Evolutionary conservation across 2,888 invertebrate species (phyloP), one percentile per base, ranked within the genome.

Genomic region (Apomyelois bistriatella): DNA sequence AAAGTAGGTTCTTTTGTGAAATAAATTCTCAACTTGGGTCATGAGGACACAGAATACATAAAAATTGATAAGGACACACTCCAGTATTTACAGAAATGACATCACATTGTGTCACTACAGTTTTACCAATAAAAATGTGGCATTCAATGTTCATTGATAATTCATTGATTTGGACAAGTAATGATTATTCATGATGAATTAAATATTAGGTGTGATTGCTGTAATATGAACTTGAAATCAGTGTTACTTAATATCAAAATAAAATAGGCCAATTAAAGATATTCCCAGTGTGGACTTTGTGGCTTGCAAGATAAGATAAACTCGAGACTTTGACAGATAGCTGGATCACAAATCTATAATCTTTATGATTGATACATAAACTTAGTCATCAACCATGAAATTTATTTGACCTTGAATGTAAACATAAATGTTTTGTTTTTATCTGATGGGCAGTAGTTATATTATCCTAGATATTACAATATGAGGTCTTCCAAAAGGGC

Each of bases 331-430:
- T 43, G 43, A 43, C 30, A 30, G 30, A 30, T 30, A 30, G 43
- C 13, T 12, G 12, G 42, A 42, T n/a, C n/a, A n/a, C 22, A 22
- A n/a, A n/a, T 13, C 6, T 13, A 3, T 28, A 35, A 16, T 16
- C 17, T 48, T 40, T 41, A 42, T 40, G 38, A 42, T 22, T 10
- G 28, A 40, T 47, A 28, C 22, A 12, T 12, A 32, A 36, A 52
- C 42, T 53, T 32, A 53, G 40, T 10, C 35, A 47, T 38, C 32
- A 7, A 4, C 7, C 2, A 9, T 7, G 9, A 35, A 43, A 49
- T 22, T 17, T 41, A 35, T 17, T n/a, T 46, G 52, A 51, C 46
- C 43, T 53, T 55, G 52, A 42, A 17, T 42, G 42, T 42, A 42
- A 42, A 42, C 42, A 47, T 32, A 47, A 17, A 28, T 41, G 32